phyloP scores from a whole-genome alignment of 2,113 vertebrate species.

The Rhegmatorhina hoffmannsi region DNA sequence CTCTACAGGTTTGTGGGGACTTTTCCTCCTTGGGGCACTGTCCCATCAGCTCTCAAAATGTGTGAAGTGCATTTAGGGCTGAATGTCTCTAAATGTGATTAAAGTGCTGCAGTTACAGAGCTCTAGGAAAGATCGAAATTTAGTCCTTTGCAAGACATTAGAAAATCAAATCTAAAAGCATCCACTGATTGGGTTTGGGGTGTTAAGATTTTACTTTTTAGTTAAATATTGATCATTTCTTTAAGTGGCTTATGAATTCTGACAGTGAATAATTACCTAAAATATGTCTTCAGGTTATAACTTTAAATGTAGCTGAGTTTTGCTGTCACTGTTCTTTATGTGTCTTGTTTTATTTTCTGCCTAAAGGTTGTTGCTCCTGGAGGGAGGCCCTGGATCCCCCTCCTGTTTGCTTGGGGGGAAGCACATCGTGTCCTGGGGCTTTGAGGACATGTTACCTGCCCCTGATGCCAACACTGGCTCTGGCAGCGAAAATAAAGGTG shows the following conservation, averaged over 20 bases:
- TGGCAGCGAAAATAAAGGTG: slow-evolving; percentile 93
- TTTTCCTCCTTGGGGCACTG: not conserved
- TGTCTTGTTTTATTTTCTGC: not conserved
- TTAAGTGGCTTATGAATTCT: not conserved
- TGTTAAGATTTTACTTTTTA: not conserved
- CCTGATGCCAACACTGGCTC: slow-evolving; percentile 88
- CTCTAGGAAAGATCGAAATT: not conserved
- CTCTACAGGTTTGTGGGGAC: slow-evolving; percentile 88
- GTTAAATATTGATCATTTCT: not conserved
- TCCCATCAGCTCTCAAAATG: not conserved
- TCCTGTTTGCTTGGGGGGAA: slow-evolving; percentile 96
- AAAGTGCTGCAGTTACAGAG: not conserved
- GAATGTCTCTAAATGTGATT: not conserved
- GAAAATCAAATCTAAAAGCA: not conserved
- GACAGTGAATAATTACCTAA: not conserved
- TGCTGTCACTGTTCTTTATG: not conserved
- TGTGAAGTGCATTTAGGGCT: not conserved
- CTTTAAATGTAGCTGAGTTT: not conserved
- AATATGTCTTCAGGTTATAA: not conserved
- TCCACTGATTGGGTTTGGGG: not conserved
- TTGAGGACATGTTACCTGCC: slow-evolving; percentile 96
- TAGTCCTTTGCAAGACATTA: not conserved
- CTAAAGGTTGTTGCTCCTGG: slow-evolving; percentile 90
- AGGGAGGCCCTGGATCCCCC: slow-evolving; percentile 95
- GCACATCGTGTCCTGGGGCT: slow-evolving; percentile 97